These are phyloP conservation scores for Echiichthys vipera DNA, from an alignment of 2,797 vertebrate genomes.

Conservation along the genomic window DNA sequence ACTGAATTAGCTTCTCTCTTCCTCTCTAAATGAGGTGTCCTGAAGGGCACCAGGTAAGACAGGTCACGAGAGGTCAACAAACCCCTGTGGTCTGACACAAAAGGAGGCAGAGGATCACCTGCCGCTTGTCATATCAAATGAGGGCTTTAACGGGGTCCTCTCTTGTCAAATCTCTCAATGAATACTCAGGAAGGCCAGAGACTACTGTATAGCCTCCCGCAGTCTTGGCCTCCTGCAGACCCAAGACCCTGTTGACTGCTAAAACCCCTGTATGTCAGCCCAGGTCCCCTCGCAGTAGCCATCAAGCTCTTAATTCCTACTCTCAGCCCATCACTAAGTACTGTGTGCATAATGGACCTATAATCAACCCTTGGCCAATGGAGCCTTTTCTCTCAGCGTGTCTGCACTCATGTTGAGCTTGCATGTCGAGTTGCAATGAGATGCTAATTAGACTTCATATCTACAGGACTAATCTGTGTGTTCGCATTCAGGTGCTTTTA, in stretches of 20 bases:
- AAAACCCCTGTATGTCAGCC: conserved; percentile 73
- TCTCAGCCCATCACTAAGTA: conserved; percentile 80
- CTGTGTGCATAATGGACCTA: conserved; percentile 80
- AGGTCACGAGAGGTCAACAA: conserved; percentile 67
- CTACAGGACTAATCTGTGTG: conserved; percentile 79
- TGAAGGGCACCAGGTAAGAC: conserved; percentile 79
- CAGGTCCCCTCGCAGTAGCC: conserved; percentile 76
- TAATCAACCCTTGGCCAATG: conserved; percentile 82
- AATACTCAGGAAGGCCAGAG: conserved; percentile 79
- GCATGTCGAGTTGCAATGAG: conserved; percentile 80
- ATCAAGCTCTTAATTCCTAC: conserved; percentile 82
- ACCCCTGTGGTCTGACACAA: conserved; percentile 79
- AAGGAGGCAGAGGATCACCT: conserved; percentile 83
- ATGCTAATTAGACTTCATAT: conserved; percentile 83
- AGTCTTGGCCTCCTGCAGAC: conserved; percentile 72
- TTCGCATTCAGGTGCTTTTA: conserved; percentile 83
- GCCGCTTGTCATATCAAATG: conserved; percentile 83
- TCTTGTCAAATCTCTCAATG: conserved; percentile 82
- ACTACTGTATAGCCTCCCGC: conserved; percentile 73
- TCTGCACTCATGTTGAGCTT: conserved; percentile 79
- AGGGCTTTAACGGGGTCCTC: conserved; percentile 78
- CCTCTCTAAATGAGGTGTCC: conserved; percentile 79
- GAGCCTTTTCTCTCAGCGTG: conserved; percentile 78
- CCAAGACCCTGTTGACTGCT: conserved; percentile 73
- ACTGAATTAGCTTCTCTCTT: conserved; percentile 65